Evolutionary conservation across 2,113 vertebrate species (phyloP).

Genomic region (Climacteris rufus): DNA sequence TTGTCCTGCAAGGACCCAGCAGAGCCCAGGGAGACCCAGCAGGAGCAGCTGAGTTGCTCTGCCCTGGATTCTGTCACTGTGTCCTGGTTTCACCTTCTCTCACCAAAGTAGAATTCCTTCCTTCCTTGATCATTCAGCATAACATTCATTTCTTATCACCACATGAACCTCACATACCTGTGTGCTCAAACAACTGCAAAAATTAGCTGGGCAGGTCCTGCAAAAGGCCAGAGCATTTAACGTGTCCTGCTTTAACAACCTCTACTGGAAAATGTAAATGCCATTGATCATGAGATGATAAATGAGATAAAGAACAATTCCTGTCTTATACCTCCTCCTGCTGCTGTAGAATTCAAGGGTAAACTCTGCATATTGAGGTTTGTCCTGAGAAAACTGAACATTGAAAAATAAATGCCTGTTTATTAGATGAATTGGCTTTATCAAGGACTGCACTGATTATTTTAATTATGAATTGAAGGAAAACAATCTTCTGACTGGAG

Average conservation of each 20-base stretch:
- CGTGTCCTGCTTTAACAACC: background rate
- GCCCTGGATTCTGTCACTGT: background rate
- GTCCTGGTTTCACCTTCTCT: background rate
- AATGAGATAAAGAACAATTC: background rate
- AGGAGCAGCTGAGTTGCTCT: background rate
- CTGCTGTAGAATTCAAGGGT: background rate
- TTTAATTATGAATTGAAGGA: background rate
- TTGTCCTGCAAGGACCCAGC: background rate
- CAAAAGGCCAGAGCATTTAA: background rate
- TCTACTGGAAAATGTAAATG: background rate
- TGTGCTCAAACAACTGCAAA: background rate
- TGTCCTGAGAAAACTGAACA: background rate
- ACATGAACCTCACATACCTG: background rate
- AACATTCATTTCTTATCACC: constrained; percentile 22
- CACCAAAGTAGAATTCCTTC: background rate
- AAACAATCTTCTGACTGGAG: background rate
- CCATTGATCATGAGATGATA: background rate
- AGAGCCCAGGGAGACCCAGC: background rate
- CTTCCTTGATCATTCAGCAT: background rate
- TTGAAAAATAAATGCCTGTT: background rate
- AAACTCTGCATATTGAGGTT: background rate
- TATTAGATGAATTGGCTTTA: background rate
- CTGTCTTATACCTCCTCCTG: background rate
- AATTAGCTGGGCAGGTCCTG: background rate
- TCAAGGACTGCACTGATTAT: background rate